Evolutionary conservation across 2,797 vertebrate genomes (phyloP).

Genomic region (Coreius guichenoti): DNA sequence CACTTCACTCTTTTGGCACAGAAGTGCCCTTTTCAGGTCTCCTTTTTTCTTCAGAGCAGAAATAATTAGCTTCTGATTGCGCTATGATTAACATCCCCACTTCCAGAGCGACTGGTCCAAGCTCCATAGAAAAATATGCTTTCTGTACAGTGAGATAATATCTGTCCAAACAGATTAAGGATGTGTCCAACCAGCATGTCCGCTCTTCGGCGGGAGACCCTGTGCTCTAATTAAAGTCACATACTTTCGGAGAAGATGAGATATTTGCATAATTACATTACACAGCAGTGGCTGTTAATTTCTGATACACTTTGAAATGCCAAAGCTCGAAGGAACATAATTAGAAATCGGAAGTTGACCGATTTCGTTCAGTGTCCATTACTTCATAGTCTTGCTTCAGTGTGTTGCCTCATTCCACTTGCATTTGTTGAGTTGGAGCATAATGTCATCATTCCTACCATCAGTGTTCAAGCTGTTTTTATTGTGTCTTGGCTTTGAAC

Average conservation of each 20-base stretch:
- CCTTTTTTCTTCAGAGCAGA: conserved; percentile 36
- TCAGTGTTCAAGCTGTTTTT: conserved; percentile 47
- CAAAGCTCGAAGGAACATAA: conserved; percentile 43
- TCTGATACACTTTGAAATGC: conserved; percentile 51
- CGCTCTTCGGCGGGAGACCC: conserved; percentile 38
- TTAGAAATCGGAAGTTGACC: conserved; percentile 44
- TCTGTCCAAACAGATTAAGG: conserved; percentile 59
- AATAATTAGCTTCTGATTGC: conserved; percentile 60
- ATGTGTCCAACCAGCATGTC: conserved; percentile 45
- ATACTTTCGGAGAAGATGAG: conserved; percentile 45
- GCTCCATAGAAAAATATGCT: conserved; percentile 44
- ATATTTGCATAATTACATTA: conserved; percentile 63
- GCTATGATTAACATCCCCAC: conserved; percentile 55
- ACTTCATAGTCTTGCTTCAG: conserved; percentile 18
- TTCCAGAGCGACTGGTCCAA: conserved; percentile 25
- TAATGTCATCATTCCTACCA: conserved; percentile 43
- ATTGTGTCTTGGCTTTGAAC: conserved; percentile 52
- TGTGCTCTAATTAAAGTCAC: conserved; percentile 58
- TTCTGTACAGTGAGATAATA: conserved; percentile 48
- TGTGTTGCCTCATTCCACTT: conserved; percentile 33
- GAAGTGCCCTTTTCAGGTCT: conserved; percentile 45
- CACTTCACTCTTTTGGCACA: conserved; percentile 45
- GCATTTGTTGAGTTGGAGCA: conserved; percentile 26
- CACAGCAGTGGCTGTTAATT: conserved; percentile 54
- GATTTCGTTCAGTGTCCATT: conserved; percentile 30